These are phyloP conservation scores for Microcebus tavaratra DNA, from an alignment of 2,113 vertebrate genomes.

Conservation along the genomic window DNA sequence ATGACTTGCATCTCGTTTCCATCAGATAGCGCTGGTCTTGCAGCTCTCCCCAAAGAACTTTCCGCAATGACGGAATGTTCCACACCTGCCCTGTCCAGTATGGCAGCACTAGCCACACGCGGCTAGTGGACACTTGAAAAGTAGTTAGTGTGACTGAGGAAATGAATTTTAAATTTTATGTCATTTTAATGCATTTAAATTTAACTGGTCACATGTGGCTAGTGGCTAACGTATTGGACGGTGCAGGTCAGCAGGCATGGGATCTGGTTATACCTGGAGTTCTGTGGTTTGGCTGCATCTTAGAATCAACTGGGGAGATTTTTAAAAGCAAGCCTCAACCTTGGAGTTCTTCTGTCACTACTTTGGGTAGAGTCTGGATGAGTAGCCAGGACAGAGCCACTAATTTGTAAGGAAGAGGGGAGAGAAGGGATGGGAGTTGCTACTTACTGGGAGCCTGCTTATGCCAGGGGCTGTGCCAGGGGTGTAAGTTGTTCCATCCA, in stretches of 20 bases:
- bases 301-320: neutral
- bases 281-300: neutral
- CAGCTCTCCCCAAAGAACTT: neutral
- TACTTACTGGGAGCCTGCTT: neutral
- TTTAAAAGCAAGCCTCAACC: neutral
- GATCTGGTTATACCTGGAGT: neutral
- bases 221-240: neutral
- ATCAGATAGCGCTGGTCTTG: neutral
- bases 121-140: neutral
- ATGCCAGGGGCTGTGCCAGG: neutral
- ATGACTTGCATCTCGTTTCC: neutral
- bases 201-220: neutral
- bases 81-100: accelerated
- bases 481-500: neutral
- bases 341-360: neutral
- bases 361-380: neutral
- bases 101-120: accelerated
- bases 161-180: neutral
- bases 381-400: neutral
- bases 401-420: neutral
- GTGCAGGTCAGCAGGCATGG: neutral
- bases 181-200: neutral
- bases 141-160: neutral
- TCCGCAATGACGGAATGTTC: neutral
- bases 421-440: neutral